Conservation (phyloP, 2,797 vertebrate genomes). For the Erethizon dorsatum region DNA sequence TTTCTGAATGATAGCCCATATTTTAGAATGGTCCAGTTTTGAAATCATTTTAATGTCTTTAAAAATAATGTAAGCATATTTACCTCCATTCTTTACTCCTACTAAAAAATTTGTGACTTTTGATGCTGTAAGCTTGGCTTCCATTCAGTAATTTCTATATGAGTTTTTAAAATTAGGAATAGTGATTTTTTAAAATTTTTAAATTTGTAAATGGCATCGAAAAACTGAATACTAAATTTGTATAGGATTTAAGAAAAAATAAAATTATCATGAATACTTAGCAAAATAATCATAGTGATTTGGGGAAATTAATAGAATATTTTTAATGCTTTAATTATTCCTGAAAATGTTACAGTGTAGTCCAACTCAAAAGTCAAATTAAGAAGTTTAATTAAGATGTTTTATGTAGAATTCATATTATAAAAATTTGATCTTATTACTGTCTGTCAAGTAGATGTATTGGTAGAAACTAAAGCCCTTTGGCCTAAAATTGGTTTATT, state of each 20-base stretch:
- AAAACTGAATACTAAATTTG: slow-evolving; percentile 65
- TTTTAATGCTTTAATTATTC: slow-evolving; percentile 56
- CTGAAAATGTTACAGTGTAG: background rate
- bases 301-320: background rate
- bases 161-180: slow-evolving; percentile 57
- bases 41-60: slow-evolving; percentile 51
- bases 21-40: slow-evolving; percentile 28
- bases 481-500: slow-evolving; percentile 58
- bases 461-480: slow-evolving; percentile 41
- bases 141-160: slow-evolving; percentile 62
- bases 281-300: slow-evolving; percentile 55
- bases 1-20: slow-evolving; percentile 48
- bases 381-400: slow-evolving; percentile 66
- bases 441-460: slow-evolving; percentile 51
- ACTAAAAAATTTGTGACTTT: slow-evolving; percentile 24
- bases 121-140: slow-evolving; percentile 43
- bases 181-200: slow-evolving; percentile 60
- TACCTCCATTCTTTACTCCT: slow-evolving; percentile 33
- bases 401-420: slow-evolving; percentile 57
- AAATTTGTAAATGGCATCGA: slow-evolving; percentile 26
- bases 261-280: background rate
- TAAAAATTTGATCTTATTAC: slow-evolving; percentile 23
- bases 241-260: slow-evolving; percentile 65
- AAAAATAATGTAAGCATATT: slow-evolving; percentile 44
- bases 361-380: slow-evolving; percentile 65